Evolutionary conservation across 2,888 invertebrate species (phyloP).

Genomic region (Lordiphosa andalusiaca): DNA sequence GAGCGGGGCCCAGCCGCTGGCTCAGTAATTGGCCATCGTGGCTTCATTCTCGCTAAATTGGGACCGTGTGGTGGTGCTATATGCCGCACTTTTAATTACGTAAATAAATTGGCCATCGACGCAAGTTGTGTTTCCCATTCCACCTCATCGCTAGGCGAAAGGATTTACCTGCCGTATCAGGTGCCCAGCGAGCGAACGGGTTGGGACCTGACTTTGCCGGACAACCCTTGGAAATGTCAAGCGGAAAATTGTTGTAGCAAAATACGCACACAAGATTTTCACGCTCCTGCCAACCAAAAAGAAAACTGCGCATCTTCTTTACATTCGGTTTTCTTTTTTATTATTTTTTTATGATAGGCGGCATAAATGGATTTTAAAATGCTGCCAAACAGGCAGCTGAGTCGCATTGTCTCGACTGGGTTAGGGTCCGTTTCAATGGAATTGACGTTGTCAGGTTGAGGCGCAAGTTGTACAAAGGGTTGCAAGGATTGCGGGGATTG

Average conservation of each 20-base stretch:
- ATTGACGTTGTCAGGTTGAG: slow-evolving; percentile 58
- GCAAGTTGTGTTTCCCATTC: slow-evolving; percentile 24
- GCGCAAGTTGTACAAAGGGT: slow-evolving; percentile 53
- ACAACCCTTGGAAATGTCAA: slow-evolving; percentile 29
- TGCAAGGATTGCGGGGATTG: slow-evolving; percentile 32
- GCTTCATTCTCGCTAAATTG: slow-evolving; percentile 54
- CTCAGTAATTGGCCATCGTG: slow-evolving; percentile 36
- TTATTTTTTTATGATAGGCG: slow-evolving; percentile 67
- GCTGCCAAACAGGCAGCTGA: slow-evolving; percentile 66
- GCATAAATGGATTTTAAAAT: slow-evolving; percentile 68
- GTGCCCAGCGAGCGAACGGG: slow-evolving; percentile 63
- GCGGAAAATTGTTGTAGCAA: slow-evolving; percentile 68
- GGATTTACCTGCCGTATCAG: slow-evolving; percentile 60
- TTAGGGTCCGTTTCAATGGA: slow-evolving; percentile 52
- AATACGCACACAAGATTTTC: slow-evolving; percentile 58
- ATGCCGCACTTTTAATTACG: slow-evolving; percentile 53
- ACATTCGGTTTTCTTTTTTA: slow-evolving; percentile 43
- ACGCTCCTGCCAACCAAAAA: slow-evolving; percentile 46
- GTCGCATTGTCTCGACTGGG: slow-evolving; percentile 49
- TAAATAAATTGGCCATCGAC: slow-evolving; percentile 45
- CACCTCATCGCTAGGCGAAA: slow-evolving; percentile 19
- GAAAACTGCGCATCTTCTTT: slow-evolving; percentile 36
- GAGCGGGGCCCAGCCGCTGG: slow-evolving; percentile 4
- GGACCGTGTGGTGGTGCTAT: slow-evolving; percentile 12
- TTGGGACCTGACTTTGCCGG: slow-evolving; percentile 24